Conservation (phyloP, 2,797 vertebrate species). For the Benthosema pterotum region DNA sequence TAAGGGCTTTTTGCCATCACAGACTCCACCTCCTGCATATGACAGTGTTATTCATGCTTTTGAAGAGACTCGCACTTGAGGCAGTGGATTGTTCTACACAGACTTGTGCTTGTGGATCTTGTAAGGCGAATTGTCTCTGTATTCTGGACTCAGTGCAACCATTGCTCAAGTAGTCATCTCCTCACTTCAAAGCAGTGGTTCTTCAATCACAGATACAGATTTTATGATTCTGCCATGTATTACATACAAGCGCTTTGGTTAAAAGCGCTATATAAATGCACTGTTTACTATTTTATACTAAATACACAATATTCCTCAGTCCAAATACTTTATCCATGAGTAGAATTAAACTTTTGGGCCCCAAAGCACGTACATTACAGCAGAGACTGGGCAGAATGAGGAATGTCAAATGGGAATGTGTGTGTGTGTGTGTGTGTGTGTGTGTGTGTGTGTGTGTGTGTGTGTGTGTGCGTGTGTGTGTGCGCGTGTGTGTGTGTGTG, state of each 20-base stretch:
- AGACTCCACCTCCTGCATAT: constrained; percentile 90
- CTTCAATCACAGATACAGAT: constrained; percentile 1
- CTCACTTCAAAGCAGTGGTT: constrained; percentile 1
- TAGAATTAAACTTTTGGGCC: too few relatives aligned
- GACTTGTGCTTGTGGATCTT: constrained; percentile 1
- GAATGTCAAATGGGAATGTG: too few relatives aligned
- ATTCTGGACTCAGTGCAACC: constrained; percentile 4
- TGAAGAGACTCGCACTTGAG: constrained; percentile 77
- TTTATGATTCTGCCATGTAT: too few relatives aligned
- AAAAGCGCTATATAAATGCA: too few relatives aligned
- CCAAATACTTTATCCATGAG: too few relatives aligned
- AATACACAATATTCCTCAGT: too few relatives aligned
- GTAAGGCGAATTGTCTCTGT: not conserved
- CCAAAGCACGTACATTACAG: not conserved
- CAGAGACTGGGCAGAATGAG: not conserved
- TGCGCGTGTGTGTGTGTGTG: too few relatives aligned
- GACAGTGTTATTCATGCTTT: constrained; percentile 93
- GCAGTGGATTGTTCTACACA: constrained; percentile 15
- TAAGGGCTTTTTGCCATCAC: constrained; percentile 84
- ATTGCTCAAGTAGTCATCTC: constrained; percentile 5
- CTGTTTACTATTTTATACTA: too few relatives aligned
- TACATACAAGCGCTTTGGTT: too few relatives aligned
- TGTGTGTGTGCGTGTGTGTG: too few relatives aligned
- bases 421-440: too few relatives aligned
- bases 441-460: too few relatives aligned